These are phyloP conservation scores for Drosophila sproati DNA, from an alignment of 1,140 invertebrate species.

Conservation along the genomic window DNA sequence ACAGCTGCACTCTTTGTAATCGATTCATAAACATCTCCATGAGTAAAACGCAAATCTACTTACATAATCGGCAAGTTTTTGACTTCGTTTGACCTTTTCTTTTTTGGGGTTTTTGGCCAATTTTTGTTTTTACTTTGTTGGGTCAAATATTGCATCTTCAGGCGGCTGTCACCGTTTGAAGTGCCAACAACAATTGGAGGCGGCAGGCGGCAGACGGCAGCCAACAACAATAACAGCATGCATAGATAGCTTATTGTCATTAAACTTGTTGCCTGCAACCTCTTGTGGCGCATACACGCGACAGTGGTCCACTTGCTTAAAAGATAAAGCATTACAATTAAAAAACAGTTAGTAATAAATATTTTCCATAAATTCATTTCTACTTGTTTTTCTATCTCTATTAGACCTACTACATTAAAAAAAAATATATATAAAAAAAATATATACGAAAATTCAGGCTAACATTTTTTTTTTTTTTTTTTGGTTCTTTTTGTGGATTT, in stretches of 20 bases:
- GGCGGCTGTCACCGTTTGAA: slow-evolving; percentile 7
- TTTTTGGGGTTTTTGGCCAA: slow-evolving; percentile 8
- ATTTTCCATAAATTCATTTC: no score
- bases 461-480: no score
- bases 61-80: slow-evolving; percentile 28
- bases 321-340: no score
- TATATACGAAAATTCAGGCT: no score
- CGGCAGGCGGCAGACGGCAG: neutral
- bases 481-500: no score
- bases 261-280: slow-evolving; percentile 4
- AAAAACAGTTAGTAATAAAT: no score
- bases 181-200: slow-evolving; percentile 13
- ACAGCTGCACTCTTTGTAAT: slow-evolving; percentile 25
- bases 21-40: slow-evolving; percentile 7
- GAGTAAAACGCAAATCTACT: slow-evolving; percentile 6
- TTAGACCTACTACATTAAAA: no score
- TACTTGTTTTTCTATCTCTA: no score
- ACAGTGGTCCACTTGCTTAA: no score
- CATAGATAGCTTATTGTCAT: slow-evolving; percentile 41
- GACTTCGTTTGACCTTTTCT: slow-evolving; percentile 46
- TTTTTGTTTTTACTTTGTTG: neutral
- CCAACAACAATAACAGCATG: slow-evolving; percentile 11
- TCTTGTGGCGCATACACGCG: no score
- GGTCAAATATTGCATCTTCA: slow-evolving; percentile 17
- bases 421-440: no score